Percentiles rank a stretch among this genome's conserved stretches.
These are phyloP conservation scores for Thamnophis sirtalis DNA, from an alignment of 2,113 vertebrate genomes.

Conservation along the genomic window DNA sequence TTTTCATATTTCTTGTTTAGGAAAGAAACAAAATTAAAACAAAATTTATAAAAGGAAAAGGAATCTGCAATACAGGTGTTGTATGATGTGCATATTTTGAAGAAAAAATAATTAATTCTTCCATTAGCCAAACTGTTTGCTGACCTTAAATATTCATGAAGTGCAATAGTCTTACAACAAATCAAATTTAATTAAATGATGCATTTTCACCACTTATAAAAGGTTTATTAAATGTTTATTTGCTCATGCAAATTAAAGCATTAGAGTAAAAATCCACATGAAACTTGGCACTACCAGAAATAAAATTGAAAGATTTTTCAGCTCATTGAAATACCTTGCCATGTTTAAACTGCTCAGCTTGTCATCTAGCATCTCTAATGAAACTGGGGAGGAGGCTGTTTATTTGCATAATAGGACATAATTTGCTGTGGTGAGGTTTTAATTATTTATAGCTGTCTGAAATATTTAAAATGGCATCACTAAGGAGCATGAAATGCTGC, in stretches of 20 bases:
- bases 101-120: conserved; percentile 27
- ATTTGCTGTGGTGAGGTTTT: conserved; percentile 78
- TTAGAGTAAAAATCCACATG: conserved; percentile 74
- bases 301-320: conserved; percentile 67
- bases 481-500: conserved; percentile 75
- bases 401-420: conserved; percentile 85
- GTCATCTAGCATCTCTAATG: conserved; percentile 78
- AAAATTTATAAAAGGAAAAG: not conserved
- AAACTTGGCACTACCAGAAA: conserved; percentile 73
- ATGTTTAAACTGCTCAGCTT: conserved; percentile 73
- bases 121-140: conserved; percentile 51
- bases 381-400: conserved; percentile 77
- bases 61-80: not conserved
- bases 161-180: conserved; percentile 67
- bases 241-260: conserved; percentile 75
- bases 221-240: conserved; percentile 80
- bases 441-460: conserved; percentile 81
- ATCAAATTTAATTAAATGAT: conserved; percentile 77
- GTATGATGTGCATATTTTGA: conserved; percentile 22
- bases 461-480: conserved; percentile 80
- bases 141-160: conserved; percentile 70
- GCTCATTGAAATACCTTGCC: conserved; percentile 65
- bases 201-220: conserved; percentile 71
- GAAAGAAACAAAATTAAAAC: not conserved
- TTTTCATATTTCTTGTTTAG: not conserved